phyloP scores from a whole-genome alignment of 37 sponge, comb jelly and placozoan genomes.

The Chondrosia reniformis region DNA sequence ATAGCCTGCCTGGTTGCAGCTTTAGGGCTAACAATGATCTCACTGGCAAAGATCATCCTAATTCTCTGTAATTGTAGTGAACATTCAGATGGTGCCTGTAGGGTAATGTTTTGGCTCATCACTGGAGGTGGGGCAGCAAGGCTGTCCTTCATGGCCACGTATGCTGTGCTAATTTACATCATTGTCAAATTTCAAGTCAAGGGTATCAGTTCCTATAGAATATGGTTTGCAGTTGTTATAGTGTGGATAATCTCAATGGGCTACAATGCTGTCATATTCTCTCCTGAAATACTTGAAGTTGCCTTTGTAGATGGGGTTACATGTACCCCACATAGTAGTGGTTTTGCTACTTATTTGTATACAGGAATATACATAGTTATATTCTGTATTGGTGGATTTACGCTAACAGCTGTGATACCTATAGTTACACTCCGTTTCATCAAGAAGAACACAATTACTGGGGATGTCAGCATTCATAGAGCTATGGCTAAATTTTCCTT shows the following conservation, averaged over 20 bases:
- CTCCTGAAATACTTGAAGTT: background rate
- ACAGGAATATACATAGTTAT: background rate
- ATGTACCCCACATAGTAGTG: background rate
- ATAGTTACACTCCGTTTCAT: background rate
- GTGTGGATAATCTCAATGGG: background rate
- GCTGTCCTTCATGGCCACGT: background rate
- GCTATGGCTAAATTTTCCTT: slow-evolving; percentile 1
- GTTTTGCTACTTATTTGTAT: background rate
- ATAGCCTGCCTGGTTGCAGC: background rate
- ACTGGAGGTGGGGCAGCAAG: background rate
- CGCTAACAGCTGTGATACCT: background rate
- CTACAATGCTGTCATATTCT: background rate
- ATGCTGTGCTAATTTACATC: background rate
- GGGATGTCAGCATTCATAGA: background rate
- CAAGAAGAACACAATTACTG: background rate
- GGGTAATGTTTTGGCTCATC: background rate
- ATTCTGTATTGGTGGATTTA: background rate
- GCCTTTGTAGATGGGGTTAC: background rate
- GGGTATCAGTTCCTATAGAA: no score
- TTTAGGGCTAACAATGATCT: background rate
- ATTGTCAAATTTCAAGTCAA: background rate
- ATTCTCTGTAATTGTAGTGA: no score
- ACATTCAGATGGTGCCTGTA: background rate
- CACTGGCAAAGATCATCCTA: background rate
- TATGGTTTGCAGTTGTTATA: background rate